Conservation (phyloP, 2,113 vertebrate species). For the Patagioenas fasciata region DNA sequence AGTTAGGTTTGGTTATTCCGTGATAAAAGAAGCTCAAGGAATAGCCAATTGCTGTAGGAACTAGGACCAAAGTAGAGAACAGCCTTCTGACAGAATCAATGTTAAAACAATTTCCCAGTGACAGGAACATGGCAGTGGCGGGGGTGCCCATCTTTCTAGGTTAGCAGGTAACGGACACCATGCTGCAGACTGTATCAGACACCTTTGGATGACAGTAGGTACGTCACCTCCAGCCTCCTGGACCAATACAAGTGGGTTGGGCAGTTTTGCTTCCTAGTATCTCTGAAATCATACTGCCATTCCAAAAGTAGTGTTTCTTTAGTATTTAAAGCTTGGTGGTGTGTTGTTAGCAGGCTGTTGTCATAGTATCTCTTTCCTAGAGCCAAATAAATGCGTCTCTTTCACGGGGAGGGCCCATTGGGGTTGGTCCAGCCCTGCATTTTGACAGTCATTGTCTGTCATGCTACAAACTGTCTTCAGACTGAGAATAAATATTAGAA, state of each 20-base stretch:
- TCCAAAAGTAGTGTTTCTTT: neutral
- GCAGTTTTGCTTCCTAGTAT: neutral
- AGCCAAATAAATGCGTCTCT: neutral
- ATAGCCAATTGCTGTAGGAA: slow-evolving; percentile 35
- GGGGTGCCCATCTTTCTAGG: slow-evolving; percentile 38
- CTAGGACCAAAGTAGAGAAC: neutral
- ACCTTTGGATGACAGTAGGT: neutral
- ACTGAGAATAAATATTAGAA: neutral
- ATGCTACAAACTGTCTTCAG: neutral
- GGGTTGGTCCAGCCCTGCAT: neutral
- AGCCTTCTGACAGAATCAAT: slow-evolving; percentile 45
- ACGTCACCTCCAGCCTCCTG: neutral
- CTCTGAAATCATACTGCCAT: neutral
- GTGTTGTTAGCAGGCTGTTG: neutral
- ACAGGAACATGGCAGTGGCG: neutral
- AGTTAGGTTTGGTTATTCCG: slow-evolving; percentile 29
- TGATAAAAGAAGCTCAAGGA: neutral
- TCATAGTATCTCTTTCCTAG: neutral
- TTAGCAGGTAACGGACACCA: slow-evolving; percentile 4
- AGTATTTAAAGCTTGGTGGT: neutral
- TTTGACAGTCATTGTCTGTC: neutral
- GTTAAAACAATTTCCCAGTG: slow-evolving; percentile 45
- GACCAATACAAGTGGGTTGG: neutral
- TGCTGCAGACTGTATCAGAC: neutral
- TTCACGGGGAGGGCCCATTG: neutral